A percentile compares a stretch with the other conserved stretches of the same genome.
These are phyloP conservation scores for Mycalesis mineus DNA, from an alignment of 2,888 invertebrate genomes.

Conservation along the genomic window DNA sequence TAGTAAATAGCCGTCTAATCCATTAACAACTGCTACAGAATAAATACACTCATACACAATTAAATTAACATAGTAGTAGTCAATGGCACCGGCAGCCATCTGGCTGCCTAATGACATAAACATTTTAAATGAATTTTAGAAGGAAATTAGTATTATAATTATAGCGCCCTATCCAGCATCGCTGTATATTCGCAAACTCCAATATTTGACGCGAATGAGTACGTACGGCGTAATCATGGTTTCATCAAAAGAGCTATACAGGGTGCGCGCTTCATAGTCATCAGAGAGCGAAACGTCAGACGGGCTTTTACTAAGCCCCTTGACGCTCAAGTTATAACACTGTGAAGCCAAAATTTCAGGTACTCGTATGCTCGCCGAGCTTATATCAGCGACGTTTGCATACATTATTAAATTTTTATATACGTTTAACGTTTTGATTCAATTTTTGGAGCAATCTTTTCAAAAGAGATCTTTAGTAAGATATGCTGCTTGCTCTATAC, in stretches of 20 bases:
- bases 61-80: no score
- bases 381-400: not conserved
- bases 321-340: slow-evolving; percentile 11
- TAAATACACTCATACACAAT: no score
- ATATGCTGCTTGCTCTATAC: no score
- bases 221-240: slow-evolving; percentile 35
- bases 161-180: not conserved
- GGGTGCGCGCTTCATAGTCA: slow-evolving; percentile 34
- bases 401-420: slow-evolving; percentile 1
- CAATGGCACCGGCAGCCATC: no score
- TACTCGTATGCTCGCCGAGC: not conserved
- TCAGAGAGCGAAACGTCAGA: slow-evolving; percentile 12
- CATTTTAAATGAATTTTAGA: no score
- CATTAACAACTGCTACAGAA: no score
- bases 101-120: no score
- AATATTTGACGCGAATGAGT: slow-evolving; percentile 13
- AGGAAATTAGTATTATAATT: not conserved
- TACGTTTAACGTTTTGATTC: no score
- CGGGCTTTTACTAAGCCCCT: slow-evolving; percentile 13
- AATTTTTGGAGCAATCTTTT: no score
- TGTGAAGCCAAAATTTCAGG: slow-evolving; percentile 11
- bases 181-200: not conserved
- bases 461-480: no score
- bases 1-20: no score
- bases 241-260: slow-evolving; percentile 65